Evolutionary conservation across 1,140 invertebrate species (phyloP).

Genomic region (Heliconius hewitsoni): DNA sequence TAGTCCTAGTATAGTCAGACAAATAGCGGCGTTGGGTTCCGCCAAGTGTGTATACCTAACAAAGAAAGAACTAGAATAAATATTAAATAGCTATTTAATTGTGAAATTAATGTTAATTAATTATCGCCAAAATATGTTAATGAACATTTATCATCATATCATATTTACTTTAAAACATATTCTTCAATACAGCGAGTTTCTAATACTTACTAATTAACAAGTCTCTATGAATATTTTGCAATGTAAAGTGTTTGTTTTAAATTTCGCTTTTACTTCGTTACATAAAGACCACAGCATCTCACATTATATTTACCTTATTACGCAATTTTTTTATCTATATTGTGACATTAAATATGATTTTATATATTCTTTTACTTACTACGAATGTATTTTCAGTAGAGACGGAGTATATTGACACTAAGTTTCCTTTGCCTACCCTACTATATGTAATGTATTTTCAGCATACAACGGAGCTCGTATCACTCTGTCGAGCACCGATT

Average conservation of each 20-base stretch:
- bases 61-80: no score
- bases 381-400: no score
- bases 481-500: neutral
- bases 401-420: no score
- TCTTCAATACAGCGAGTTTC: conserved; percentile 3
- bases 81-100: neutral
- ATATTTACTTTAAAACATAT: neutral
- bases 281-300: neutral
- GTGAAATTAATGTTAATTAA: neutral
- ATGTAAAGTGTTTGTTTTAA: conserved; percentile 12
- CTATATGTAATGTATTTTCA: no score
- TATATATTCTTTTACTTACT: neutral
- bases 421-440: no score
- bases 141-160: neutral
- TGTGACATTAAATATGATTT: neutral
- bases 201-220: conserved; percentile 17
- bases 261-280: conserved; percentile 21
- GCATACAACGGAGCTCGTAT: no score
- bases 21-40: no score
- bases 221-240: conserved; percentile 16
- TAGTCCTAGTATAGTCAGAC: no score
- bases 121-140: neutral
- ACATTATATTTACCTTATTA: conserved; percentile 14
- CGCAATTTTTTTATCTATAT: neutral
- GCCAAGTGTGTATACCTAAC: no score